Base-by-base conservation (phyloP, 2,888 invertebrate genomes). In the Cataglyphis albicans region DNA sequence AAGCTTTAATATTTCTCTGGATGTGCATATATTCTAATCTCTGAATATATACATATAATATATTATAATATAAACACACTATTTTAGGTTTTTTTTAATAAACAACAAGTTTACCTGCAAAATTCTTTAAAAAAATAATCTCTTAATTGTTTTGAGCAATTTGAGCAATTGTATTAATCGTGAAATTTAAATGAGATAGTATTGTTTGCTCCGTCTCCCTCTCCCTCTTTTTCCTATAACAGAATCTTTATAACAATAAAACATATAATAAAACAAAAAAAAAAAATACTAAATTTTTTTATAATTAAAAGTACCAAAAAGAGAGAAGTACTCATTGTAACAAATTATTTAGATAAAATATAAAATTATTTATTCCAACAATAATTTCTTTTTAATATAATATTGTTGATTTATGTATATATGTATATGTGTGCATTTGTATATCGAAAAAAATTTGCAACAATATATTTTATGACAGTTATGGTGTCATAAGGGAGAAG, bases 311-410 rank as follows among this genome's bases (percentile, higher is more conserved):
- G 7, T 65, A 3, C 9, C 12, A 64, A 64, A 64, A 38, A 12
- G 29, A 12, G 6, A 25, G 5, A 15, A 21, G 5, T 12, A 21
- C 6, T n/a, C 7, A 59, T 12, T 1, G 4, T 52, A 3, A 52
- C 2, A 41, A 59, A 25, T 18, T 57, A 35, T 38, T 38, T 3
- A 25, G 57, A 41, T 25, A n/a, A 72, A 72, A 59, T 59, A 12
- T 38, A 59, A 1, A 38, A 59, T 59, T 59, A 38, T 21, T 7
- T 38, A 35, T 57, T 21, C 7, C n/a, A 6, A 2, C 25, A 29
- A 59, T 72, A 59, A 57, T 5, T 72, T 55, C 21, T 55, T 70
- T 72, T 18, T 10, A 25, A 29, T 29, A 29, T 29, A 10, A 38
- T 21, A 21, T 9, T 4, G 6, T 67, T 52, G 3, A 44, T 44